Conservation (phyloP, 2,797 vertebrate genomes). For the Mionectes olivaceus region DNA sequence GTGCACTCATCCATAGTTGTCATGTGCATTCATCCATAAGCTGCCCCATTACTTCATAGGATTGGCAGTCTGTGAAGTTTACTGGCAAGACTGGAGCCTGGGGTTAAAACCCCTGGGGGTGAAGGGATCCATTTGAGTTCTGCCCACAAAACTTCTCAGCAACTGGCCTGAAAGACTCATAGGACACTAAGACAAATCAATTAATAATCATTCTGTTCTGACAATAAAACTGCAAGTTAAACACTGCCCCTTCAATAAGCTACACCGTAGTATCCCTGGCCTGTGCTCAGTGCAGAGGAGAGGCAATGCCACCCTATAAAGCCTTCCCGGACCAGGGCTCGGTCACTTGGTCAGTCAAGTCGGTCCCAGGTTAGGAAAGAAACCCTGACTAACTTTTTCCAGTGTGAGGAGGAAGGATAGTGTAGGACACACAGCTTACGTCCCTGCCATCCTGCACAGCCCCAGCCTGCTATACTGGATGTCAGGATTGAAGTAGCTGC, state of each 20-base stretch:
- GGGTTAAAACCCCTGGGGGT: rapidly evolving
- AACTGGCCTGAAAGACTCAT: neutral
- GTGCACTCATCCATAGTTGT: neutral
- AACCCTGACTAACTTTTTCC: neutral
- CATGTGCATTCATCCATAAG: too few relatives aligned
- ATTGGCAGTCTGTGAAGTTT: neutral
- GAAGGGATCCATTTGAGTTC: neutral
- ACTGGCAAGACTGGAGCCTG: neutral
- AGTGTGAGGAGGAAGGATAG: neutral
- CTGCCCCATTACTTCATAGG: neutral
- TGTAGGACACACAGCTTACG: rapidly evolving
- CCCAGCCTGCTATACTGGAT: neutral
- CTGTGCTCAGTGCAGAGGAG: neutral
- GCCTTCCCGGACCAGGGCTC: neutral
- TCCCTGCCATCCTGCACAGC: neutral
- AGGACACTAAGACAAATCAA: neutral
- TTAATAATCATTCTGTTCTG: neutral
- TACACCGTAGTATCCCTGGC: neutral
- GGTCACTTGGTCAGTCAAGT: neutral
- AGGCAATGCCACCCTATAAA: neutral
- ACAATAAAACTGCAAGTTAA: neutral
- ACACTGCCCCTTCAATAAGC: neutral
- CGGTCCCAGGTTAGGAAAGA: neutral
- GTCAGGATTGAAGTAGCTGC: neutral
- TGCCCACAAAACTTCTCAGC: neutral